A percentile compares a stretch with the other conserved stretches of the same genome.
These are phyloP conservation scores for Drosophila hawaiiensis DNA, from an alignment of 2,888 invertebrate species.

Conservation along the genomic window DNA sequence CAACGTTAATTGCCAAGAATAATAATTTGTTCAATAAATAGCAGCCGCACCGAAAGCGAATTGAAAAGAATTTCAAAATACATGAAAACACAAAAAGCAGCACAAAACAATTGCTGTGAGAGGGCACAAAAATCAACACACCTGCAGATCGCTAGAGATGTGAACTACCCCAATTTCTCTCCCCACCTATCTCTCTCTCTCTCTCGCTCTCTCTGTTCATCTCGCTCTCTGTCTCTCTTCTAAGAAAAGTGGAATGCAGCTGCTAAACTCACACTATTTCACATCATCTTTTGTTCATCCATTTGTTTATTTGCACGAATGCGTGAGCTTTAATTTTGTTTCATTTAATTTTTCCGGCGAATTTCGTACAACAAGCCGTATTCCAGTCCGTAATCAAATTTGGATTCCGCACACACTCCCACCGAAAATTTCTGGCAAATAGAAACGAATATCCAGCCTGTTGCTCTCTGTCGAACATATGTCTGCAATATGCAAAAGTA, in stretches of 20 bases:
- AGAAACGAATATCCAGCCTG: constrained; percentile 40
- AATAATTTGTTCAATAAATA: constrained; percentile 60
- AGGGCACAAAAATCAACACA: constrained; percentile 49
- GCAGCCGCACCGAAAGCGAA: constrained; percentile 44
- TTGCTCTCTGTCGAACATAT: constrained; percentile 70
- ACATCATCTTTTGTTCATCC: constrained; percentile 21
- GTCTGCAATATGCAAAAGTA: constrained; percentile 80
- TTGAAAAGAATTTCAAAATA: constrained; percentile 60
- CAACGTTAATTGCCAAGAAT: constrained; percentile 67
- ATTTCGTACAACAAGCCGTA: constrained; percentile 45
- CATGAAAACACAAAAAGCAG: constrained; percentile 37
- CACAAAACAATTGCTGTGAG: constrained; percentile 48
- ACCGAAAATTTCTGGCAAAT: constrained; percentile 18
- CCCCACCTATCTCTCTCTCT: neutral
- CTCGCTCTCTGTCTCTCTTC: constrained; percentile 5
- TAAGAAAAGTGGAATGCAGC: constrained; percentile 41
- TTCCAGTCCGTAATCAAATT: constrained; percentile 44
- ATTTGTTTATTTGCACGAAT: constrained; percentile 78
- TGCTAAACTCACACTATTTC: constrained; percentile 14
- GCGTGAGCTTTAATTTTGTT: constrained; percentile 65
- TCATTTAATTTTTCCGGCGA: constrained; percentile 57
- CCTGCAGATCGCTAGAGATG: constrained; percentile 63
- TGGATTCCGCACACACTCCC: constrained; percentile 11
- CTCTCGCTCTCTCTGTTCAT: neutral
- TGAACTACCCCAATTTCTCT: neutral